Evolutionary conservation across 2,113 vertebrate species (phyloP), one percentile per base, ranked within the genome.

Genomic region (Scatophagus argus): DNA sequence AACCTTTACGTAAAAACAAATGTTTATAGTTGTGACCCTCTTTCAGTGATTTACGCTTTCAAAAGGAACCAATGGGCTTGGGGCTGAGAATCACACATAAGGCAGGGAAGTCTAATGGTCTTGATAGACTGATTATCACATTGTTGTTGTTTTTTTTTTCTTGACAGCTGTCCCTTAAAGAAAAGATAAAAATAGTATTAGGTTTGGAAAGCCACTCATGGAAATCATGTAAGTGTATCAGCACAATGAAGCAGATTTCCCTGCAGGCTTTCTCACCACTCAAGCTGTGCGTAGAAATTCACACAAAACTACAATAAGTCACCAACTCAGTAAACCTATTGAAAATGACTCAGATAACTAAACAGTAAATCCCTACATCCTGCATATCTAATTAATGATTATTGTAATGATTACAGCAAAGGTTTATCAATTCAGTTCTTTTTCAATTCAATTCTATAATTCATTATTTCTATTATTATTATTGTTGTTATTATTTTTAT

Each of bases 351-450:
- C 39, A 2, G 2, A 47, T 21, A 21, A 19, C 2, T 47, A 21
- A 8, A 9, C 10, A 2, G 10, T 23, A 49, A 49, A 51, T 51
- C 27, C 49, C 11, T 25, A 25, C 23, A 13, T 6, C 49, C 11
- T 25, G 14, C 23, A 13, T 6, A 27, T 13, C 25, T 27, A 52
- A 27, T 49, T 1, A 12, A n/a, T 25, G 27, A 16, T 29, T 29
- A 54, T 1, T 54, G 23, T 27, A 12, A 51, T 25, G 25, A 12
- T 25, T 5, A 13, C 11, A 14, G 13, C 11, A 51, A 25, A 51
- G n/a, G 1, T 8, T n/a, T 8, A 6, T 47, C 10, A 9, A 11
- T 47, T n/a, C 0, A 3, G 11, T 3, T n/a, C 3, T n/a, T n/a
- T 23, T 47, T n/a, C 0, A 3, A n/a, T 3, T n/a, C 3, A 47